Conservation (phyloP, 2,113 vertebrate genomes). For the cattle (Bos taurus) region DNA sequence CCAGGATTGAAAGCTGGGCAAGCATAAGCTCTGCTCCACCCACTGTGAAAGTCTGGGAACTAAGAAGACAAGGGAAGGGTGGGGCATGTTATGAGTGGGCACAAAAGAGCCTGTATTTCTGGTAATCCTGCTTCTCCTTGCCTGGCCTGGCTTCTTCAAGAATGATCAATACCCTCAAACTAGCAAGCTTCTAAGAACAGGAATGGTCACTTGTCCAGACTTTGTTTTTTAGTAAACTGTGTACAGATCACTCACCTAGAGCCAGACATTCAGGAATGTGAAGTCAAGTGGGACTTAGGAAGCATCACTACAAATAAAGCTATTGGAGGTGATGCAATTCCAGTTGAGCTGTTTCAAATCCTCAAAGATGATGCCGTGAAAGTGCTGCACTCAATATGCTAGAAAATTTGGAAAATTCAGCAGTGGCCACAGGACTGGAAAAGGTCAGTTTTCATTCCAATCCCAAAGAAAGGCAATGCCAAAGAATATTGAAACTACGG, state of each 20-base stretch:
- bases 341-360: neutral
- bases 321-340: neutral
- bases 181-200: slow-evolving; percentile 13
- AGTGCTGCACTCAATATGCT: neutral
- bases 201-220: neutral
- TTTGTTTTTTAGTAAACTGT: neutral
- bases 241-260: neutral
- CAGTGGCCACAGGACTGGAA: neutral
- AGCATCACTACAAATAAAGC: neutral
- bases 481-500: rapidly evolving
- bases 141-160: neutral
- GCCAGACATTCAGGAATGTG: neutral
- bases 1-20: neutral
- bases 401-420: neutral
- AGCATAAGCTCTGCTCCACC: slow-evolving; percentile 13
- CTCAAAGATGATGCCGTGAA: neutral
- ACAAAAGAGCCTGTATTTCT: slow-evolving; percentile 10
- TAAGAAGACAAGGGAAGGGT: neutral
- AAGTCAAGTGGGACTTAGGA: neutral
- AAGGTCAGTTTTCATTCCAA: neutral
- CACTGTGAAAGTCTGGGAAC: slow-evolving; percentile 22
- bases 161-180: slow-evolving; percentile 35
- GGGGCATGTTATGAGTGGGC: neutral
- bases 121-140: slow-evolving; percentile 38
- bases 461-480: neutral